Conservation (phyloP, 2,888 invertebrate species). For the Bedellia somnulentella region DNA sequence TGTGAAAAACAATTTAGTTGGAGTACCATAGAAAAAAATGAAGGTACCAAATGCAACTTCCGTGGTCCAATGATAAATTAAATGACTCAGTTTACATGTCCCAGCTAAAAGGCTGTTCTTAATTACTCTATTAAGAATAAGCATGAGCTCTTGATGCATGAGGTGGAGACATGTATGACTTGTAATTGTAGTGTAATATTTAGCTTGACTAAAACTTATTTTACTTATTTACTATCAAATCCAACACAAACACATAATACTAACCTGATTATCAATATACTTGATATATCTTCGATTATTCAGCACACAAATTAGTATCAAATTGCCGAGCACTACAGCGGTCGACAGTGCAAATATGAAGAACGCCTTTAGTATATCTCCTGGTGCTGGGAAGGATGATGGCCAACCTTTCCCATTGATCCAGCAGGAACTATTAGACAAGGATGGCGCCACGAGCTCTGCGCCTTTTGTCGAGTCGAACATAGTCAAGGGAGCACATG, state of each 20-base stretch:
- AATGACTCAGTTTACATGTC: no score
- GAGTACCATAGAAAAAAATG: conserved; percentile 6
- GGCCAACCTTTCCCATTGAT: conserved; percentile 68
- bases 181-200: no score
- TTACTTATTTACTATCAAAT: no score
- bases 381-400: conserved; percentile 65
- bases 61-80: no score
- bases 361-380: conserved; percentile 75
- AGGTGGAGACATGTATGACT: no score
- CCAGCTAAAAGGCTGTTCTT: no score
- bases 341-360: conserved; percentile 75
- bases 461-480: conserved; percentile 68
- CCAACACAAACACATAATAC: no score
- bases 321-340: conserved; percentile 79
- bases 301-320: conserved; percentile 78
- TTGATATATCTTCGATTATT: conserved; percentile 82
- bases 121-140: no score
- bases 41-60: no score
- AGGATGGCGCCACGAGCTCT: conserved; percentile 75
- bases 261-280: conserved; percentile 86
- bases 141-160: no score
- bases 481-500: conserved; percentile 55
- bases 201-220: no score
- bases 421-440: conserved; percentile 83
- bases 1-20: conserved; percentile 53